Evolutionary conservation across 2,888 invertebrate species (phyloP).

Genomic region (Drosophila conformis): DNA sequence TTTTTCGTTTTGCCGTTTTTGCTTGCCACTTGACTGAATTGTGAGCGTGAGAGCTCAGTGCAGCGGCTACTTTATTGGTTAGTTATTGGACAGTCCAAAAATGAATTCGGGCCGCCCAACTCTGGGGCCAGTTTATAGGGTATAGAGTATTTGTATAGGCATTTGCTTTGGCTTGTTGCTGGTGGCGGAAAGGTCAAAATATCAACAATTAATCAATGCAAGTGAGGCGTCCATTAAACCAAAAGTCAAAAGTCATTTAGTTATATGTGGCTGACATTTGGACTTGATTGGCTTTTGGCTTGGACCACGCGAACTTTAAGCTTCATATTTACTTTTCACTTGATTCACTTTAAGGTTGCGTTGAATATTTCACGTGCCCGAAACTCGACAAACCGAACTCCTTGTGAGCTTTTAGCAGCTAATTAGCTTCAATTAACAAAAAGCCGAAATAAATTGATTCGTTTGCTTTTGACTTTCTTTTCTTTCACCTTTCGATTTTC

Average conservation of each 20-base stretch:
- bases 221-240: constrained; percentile 33
- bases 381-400: not conserved
- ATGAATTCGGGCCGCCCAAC: constrained; percentile 47
- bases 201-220: constrained; percentile 64
- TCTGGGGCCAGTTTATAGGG: constrained; percentile 10
- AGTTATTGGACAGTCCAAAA: constrained; percentile 28
- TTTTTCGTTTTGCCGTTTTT: constrained; percentile 10
- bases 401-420: constrained; percentile 4
- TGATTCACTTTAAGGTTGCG: constrained; percentile 25
- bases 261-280: constrained; percentile 1
- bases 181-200: constrained; percentile 56
- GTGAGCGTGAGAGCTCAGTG: constrained; percentile 49
- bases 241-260: constrained; percentile 26
- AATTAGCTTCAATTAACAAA: constrained; percentile 44
- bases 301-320: constrained; percentile 22
- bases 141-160: constrained; percentile 14
- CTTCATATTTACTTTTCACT: constrained; percentile 19
- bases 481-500: constrained; percentile 9
- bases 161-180: constrained; percentile 32
- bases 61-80: constrained; percentile 34
- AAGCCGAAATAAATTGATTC: constrained; percentile 40
- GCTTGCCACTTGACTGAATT: constrained; percentile 78
- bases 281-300: constrained; percentile 12
- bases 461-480: constrained; percentile 6
- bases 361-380: constrained; percentile 34